A percentile compares a stretch with the other conserved stretches of the same genome.
phyloP scores from a whole-genome alignment of 2,888 invertebrate species.

The Amphimallon solstitiale region DNA sequence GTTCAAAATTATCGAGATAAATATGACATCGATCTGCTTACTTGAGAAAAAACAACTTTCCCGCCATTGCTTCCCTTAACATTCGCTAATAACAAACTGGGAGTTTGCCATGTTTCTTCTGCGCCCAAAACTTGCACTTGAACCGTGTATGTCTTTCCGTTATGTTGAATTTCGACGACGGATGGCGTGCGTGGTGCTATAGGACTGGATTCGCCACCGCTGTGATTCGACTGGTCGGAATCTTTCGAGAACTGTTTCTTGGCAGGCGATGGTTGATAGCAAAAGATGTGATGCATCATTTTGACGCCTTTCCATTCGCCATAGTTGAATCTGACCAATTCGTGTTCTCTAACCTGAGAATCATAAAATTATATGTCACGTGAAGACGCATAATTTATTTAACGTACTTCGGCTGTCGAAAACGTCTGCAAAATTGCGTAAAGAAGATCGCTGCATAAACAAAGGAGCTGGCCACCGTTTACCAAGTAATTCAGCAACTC shows the following conservation, averaged over 20 bases:
- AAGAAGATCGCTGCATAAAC: slow-evolving; percentile 83
- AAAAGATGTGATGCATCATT: slow-evolving; percentile 90
- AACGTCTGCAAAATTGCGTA: slow-evolving; percentile 82
- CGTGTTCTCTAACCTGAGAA: slow-evolving; percentile 79
- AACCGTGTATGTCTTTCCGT: slow-evolving; percentile 73
- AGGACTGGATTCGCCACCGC: slow-evolving; percentile 57
- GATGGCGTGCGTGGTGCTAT: slow-evolving; percentile 61
- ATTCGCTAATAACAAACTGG: slow-evolving; percentile 79
- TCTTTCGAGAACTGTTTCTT: slow-evolving; percentile 84
- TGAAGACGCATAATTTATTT: background rate
- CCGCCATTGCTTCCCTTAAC: slow-evolving; percentile 73
- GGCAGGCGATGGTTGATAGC: slow-evolving; percentile 87
- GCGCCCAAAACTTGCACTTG: slow-evolving; percentile 82
- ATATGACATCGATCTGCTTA: slow-evolving; percentile 53
- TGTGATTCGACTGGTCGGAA: slow-evolving; percentile 67
- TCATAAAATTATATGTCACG: background rate
- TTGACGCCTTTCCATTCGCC: slow-evolving; percentile 85
- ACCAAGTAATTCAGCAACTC: slow-evolving; percentile 78
- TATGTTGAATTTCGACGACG: slow-evolving; percentile 59
- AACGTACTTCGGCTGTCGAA: slow-evolving; percentile 80
- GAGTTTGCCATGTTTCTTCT: slow-evolving; percentile 90
- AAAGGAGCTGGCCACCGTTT: slow-evolving; percentile 78
- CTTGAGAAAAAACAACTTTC: slow-evolving; percentile 83
- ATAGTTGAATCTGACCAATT: slow-evolving; percentile 84
- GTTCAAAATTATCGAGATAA: too few relatives aligned